Evolutionary conservation across 2,797 vertebrate genomes (phyloP), one percentile per base, ranked within the genome.

Genomic region (Perodicticus potto): DNA sequence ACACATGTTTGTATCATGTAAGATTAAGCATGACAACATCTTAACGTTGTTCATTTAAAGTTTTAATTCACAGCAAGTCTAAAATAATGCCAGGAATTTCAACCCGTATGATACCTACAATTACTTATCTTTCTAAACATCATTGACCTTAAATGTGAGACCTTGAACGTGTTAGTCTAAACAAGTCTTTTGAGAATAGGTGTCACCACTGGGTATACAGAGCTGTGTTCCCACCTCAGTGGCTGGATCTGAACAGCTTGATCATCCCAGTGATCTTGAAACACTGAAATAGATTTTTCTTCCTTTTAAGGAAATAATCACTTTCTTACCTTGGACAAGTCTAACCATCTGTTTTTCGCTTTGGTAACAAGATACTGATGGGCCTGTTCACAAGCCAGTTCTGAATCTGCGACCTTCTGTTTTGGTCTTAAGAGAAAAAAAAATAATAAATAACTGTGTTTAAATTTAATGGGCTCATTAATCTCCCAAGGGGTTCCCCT

Each of bases 311-410:
- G 96, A 97, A 93, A 96, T 92, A 49, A 70, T 9, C 0, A 4
- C 27, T 76, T 90, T 96, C 98, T 98, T 98, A 99, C 99, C 99
- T 98, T 98, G 55, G 98, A 98, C 86, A 99, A 97, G 97, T 99
- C 98, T 73, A 98, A 93, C 98, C 99, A 99, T 97, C 98, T 98
- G 98, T 90, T 98, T 97, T 97, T 98, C 53, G 98, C 99, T 98
- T 98, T 98, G 96, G 98, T 97, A 93, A 97, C 95, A 61, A 99
- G 98, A 96, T 98, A 98, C 96, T 98, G 97, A 98, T 99, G 99
- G 95, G 99, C 97, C 88, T 99, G 99, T 81, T 99, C 99, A 96
- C 98, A 99, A 92, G 98, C 98, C 61, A 98, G 98, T 37, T 99
- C 98, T 78, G 98, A 96, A 97, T 98, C 98, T 20, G 57, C 97